Evolutionary conservation across 92 coral and sea anemone genomes (phyloP), one percentile per base, ranked within the genome.

Genomic region (Palythoa caribaeorum): DNA sequence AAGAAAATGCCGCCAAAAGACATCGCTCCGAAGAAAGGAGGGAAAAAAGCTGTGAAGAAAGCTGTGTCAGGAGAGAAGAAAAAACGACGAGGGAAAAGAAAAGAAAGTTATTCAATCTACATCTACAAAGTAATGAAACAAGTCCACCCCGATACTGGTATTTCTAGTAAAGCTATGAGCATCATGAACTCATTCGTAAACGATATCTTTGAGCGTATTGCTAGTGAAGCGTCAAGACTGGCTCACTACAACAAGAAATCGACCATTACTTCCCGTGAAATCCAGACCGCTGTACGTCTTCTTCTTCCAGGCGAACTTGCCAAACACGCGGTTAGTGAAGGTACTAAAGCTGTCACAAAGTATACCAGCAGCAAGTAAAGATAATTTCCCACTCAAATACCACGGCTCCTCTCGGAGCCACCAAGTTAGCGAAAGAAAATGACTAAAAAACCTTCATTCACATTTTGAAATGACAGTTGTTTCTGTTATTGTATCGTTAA

Each of bases 41-140:
- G 81, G 6, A 86, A 86, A 68, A 86, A 86, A 39, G 89, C 89
- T 12, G 89, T 81, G 3, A 86, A 86, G 89, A 86, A 86, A 48
- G 89, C 89, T 0, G 89, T 77, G 3, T 80, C 85, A 4, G 85
- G 85, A 44, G 85, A 80, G 9, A 80, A 48, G 59, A 80, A 47
- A 14, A 80, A 80, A 50, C 39, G 85, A 63, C 10, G 38, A 13
- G 53, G 85, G 1, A 69, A n/a, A 1, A 44, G 85, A 80, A 80
- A 63, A 50, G 85, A 80, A 21, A 80, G 85, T 39, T 80, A 80
- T 44, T 19, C 85, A 20, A 80, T 47, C 35, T 80, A 80, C 40
- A 80, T 80, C 35, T 80, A 80, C 75, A 80, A 80, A 39, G 85
- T 80, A 3, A 80, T 80, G 85, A 80, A 80, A 9, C 74, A 63